A percentile compares a stretch with the other conserved stretches of the same genome.
These are phyloP conservation scores for Automeris io DNA, from an alignment of 2,888 invertebrate species.

Conservation along the genomic window DNA sequence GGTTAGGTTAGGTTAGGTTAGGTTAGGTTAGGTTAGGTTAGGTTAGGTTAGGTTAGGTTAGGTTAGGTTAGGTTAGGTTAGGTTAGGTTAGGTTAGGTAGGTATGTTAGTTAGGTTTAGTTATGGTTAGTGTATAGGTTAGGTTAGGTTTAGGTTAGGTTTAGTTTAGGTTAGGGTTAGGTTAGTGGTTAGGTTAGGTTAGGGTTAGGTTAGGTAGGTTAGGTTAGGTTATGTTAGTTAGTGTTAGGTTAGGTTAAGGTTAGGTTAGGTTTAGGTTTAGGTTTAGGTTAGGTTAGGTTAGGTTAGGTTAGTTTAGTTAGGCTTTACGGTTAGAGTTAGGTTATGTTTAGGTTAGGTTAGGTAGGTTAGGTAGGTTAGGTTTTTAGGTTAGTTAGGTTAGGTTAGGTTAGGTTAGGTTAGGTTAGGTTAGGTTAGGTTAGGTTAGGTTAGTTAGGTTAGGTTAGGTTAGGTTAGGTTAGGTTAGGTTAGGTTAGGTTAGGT, in stretches of 20 bases:
- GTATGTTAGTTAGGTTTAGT: too few species aligned
- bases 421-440: slow-evolving; percentile 16
- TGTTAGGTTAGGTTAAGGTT: slow-evolving; percentile 3
- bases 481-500: slow-evolving; percentile 13
- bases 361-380: slow-evolving; percentile 1
- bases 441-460: slow-evolving; percentile 17
- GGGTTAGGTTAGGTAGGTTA: too few species aligned
- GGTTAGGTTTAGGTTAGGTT: too few species aligned
- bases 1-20: slow-evolving; percentile 4
- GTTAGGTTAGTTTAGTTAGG: slow-evolving; percentile 1
- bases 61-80: slow-evolving; percentile 4
- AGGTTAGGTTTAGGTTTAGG: too few species aligned
- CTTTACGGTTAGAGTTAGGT: slow-evolving; percentile 1
- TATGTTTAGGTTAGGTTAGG: too few species aligned
- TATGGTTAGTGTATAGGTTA: too few species aligned
- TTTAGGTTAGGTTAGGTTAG: too few species aligned
- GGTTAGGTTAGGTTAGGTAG: slow-evolving; percentile 4
- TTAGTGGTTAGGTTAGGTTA: slow-evolving; percentile 3
- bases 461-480: slow-evolving; percentile 16
- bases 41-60: slow-evolving; percentile 4
- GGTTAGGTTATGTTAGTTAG: slow-evolving; percentile 2
- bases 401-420: slow-evolving; percentile 15
- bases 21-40: slow-evolving; percentile 4
- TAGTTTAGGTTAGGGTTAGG: slow-evolving; percentile 3
- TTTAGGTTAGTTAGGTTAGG: slow-evolving; percentile 4